A percentile compares a stretch with the other conserved stretches of the same genome.
phyloP scores from a whole-genome alignment of 1,140 invertebrate genomes.

The Armadillidium nasatum region DNA sequence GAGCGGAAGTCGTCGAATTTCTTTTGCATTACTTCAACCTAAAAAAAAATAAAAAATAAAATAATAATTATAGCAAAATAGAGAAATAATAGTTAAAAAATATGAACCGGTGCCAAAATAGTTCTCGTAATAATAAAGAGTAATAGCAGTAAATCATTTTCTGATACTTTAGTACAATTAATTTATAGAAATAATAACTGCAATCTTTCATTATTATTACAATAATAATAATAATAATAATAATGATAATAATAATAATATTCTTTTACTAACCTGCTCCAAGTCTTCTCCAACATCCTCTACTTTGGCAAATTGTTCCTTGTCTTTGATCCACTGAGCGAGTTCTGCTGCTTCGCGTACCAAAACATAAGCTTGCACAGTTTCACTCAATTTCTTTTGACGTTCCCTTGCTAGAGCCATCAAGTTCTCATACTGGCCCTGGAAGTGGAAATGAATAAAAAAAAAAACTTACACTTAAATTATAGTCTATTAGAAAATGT shows the following conservation, averaged over 20 bases:
- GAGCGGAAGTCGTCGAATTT: conserved; percentile 99
- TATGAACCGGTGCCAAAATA: too few species aligned
- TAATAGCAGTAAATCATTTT: too few species aligned
- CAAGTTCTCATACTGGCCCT: conserved; percentile 84
- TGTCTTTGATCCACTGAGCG: conserved; percentile 97
- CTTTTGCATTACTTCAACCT: conserved; percentile 97
- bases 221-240: too few species aligned
- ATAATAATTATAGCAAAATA: too few species aligned
- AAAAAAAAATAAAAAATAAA: conserved; percentile 14
- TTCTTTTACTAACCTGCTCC: conserved; percentile 63
- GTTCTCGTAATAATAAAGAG: too few species aligned
- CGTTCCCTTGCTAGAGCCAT: conserved; percentile 82
- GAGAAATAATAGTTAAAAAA: too few species aligned
- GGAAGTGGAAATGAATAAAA: conserved; percentile 8
- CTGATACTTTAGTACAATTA: too few species aligned
- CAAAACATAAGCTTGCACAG: conserved; percentile 93
- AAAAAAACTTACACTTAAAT: too few species aligned
- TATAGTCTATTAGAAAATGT: too few species aligned
- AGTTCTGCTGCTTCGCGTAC: conserved; percentile 96
- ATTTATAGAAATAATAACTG: too few species aligned
- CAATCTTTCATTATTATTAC: too few species aligned
- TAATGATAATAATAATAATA: too few species aligned
- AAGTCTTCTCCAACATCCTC: conserved; percentile 94
- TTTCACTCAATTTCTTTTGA: conserved; percentile 93
- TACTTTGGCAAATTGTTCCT: conserved; percentile 72